Percentiles rank a stretch among this genome's conserved stretches.
Evolutionary conservation across 2,113 vertebrate genomes (phyloP).

Genomic region (Cololabis saira): DNA sequence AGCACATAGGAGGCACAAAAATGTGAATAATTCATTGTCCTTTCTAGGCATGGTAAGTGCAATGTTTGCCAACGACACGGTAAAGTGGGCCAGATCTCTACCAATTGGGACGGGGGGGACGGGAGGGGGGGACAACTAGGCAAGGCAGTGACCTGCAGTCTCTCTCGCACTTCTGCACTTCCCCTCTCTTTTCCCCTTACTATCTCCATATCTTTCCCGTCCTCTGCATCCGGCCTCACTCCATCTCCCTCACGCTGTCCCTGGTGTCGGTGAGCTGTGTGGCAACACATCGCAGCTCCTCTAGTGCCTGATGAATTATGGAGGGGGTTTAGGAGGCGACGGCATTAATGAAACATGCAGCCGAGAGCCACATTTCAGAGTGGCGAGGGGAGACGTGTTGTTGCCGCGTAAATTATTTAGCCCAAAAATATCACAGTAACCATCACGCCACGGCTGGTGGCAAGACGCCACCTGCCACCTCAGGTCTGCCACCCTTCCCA

Average conservation of each 20-base stretch:
- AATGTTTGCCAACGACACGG: constrained; percentile 71
- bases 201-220: constrained; percentile 76
- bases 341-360: constrained; percentile 91
- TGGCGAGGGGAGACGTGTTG: constrained; percentile 70
- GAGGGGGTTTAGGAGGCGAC: constrained; percentile 77
- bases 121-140: constrained; percentile 74
- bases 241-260: constrained; percentile 73
- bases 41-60: constrained; percentile 77
- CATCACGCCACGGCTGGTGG: constrained; percentile 70
- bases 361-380: constrained; percentile 66
- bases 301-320: constrained; percentile 88
- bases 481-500: constrained; percentile 45
- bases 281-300: constrained; percentile 84
- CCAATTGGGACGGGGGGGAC: constrained; percentile 79
- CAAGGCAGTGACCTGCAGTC: constrained; percentile 84
- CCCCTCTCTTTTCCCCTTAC: constrained; percentile 28
- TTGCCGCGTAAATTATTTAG: constrained; percentile 81
- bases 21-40: constrained; percentile 85
- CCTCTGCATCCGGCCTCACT: constrained; percentile 72
- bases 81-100: constrained; percentile 73
- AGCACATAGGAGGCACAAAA: constrained; percentile 74
- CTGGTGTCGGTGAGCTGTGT: constrained; percentile 82
- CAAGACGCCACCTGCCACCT: constrained; percentile 75
- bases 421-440: constrained; percentile 74
- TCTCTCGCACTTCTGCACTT: constrained; percentile 71